Percentiles rank a stretch among this genome's conserved stretches.
These are phyloP conservation scores for Argya squamiceps DNA, from an alignment of 2,797 vertebrate species.

Conservation along the genomic window DNA sequence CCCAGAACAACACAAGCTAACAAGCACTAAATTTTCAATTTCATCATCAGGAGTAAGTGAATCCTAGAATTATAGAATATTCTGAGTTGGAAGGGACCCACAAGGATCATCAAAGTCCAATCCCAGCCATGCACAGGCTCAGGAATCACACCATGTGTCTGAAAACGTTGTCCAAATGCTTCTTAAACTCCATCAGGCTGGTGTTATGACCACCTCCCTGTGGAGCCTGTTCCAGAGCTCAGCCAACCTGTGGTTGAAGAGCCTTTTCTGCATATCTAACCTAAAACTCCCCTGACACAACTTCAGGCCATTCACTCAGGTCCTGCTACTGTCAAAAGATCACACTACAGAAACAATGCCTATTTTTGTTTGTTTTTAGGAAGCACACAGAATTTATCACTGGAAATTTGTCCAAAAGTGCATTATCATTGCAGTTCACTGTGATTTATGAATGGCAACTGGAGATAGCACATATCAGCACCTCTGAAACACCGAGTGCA, in stretches of 20 bases:
- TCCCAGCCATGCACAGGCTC: not conserved
- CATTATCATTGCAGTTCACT: not conserved
- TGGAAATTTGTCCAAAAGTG: not conserved
- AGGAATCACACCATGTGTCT: not conserved
- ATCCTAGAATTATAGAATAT: not conserved
- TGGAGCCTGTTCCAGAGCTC: not conserved
- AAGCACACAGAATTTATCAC: not conserved
- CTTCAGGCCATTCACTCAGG: fast-evolving
- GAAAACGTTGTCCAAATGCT: fast-evolving
- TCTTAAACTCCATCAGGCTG: not conserved
- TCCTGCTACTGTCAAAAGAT: not conserved
- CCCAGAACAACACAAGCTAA: not conserved
- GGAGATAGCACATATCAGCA: not conserved
- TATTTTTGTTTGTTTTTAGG: not conserved
- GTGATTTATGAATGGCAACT: not conserved
- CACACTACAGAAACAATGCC: not conserved
- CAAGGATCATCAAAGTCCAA: not conserved
- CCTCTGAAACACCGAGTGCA: not conserved
- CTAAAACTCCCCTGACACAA: not conserved
- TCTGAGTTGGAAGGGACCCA: not conserved
- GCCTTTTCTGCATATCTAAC: not conserved
- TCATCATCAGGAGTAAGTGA: not conserved
- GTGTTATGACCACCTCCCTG: not conserved
- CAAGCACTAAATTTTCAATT: not conserved
- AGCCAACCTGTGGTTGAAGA: not conserved